A percentile compares a stretch with the other conserved stretches of the same genome.
These are phyloP conservation scores for Zaprionus tsacasi DNA, from an alignment of 1,140 invertebrate genomes.

Conservation along the genomic window DNA sequence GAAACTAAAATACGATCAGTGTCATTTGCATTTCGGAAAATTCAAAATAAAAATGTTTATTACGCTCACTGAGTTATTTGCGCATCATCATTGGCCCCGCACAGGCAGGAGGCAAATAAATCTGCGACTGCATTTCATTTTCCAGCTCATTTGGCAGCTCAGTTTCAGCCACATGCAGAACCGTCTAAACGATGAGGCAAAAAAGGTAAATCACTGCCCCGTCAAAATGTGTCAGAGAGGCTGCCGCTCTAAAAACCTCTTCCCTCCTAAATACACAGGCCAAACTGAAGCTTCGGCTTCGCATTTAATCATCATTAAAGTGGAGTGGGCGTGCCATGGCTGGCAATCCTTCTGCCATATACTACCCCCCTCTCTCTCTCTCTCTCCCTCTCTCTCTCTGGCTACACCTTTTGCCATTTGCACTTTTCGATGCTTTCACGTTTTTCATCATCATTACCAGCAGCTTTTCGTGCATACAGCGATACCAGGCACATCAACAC, in stretches of 20 bases:
- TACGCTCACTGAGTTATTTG: conserved; percentile 18
- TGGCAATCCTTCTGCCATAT: conserved; percentile 68
- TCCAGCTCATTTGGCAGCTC: conserved; percentile 64
- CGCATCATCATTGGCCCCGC: background rate
- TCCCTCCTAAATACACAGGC: background rate
- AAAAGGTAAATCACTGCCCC: conserved; percentile 58
- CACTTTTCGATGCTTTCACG: conserved; percentile 82
- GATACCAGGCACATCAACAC: conserved; percentile 25
- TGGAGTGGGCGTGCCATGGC: conserved; percentile 29
- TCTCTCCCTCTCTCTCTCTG: background rate
- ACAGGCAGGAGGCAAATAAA: conserved; percentile 28
- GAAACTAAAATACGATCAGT: background rate
- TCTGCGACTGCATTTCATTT: conserved; percentile 57
- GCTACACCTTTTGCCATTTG: conserved; percentile 66
- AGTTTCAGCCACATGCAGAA: conserved; percentile 2
- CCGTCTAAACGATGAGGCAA: background rate
- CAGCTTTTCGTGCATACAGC: conserved; percentile 31
- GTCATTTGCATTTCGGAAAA: background rate
- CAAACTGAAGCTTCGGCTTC: conserved; percentile 10
- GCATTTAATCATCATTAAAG: conserved; percentile 81
- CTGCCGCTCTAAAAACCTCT: conserved; percentile 28
- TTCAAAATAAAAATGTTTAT: background rate
- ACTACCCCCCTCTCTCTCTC: conserved; percentile 20
- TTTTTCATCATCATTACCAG: conserved; percentile 82
- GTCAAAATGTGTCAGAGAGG: conserved; percentile 42